Conservation (phyloP, 2,113 vertebrate genomes). For the Rissa tridactyla region DNA sequence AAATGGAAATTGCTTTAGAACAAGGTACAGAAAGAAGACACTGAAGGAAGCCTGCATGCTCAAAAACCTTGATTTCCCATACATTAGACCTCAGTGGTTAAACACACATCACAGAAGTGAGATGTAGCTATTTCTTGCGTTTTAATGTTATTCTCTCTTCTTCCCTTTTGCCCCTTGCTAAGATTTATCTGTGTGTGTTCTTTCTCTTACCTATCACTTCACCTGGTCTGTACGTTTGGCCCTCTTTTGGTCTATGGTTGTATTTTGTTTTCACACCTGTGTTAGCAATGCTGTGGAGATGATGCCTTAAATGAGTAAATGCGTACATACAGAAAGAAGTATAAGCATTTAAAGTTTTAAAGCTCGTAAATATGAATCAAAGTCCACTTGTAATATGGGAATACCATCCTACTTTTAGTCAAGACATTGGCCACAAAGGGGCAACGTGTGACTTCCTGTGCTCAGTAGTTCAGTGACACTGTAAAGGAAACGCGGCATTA, state of each 20-base stretch:
- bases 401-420: neutral
- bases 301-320: neutral
- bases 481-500: neutral
- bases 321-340: neutral
- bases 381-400: neutral
- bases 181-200: neutral
- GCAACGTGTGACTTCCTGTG: neutral
- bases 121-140: neutral
- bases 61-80: neutral
- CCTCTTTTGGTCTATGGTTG: neutral
- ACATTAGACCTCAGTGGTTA: neutral
- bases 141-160: neutral
- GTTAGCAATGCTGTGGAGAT: neutral
- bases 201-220: neutral
- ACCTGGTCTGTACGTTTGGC: neutral
- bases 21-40: neutral
- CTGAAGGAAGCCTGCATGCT: neutral
- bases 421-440: neutral
- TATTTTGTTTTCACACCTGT: neutral
- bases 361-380: neutral
- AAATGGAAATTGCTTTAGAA: neutral
- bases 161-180: neutral
- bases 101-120: neutral
- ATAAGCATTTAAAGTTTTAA: neutral
- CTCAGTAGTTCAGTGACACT: neutral